phyloP scores from a whole-genome alignment of 2,113 vertebrate genomes.

The Coturnix japonica region DNA sequence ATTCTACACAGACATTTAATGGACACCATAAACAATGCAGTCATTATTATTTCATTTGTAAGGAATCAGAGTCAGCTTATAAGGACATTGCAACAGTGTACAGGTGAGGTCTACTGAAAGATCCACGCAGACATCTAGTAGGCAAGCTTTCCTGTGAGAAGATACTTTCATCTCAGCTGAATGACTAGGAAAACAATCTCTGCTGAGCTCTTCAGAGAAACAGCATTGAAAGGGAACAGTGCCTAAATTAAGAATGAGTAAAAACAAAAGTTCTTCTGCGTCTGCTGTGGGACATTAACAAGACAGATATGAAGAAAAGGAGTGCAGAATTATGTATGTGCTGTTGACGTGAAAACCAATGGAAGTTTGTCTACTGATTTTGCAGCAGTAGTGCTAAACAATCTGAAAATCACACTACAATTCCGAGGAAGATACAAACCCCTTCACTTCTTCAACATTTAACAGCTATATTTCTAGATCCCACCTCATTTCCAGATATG shows the following conservation, averaged over 20 bases:
- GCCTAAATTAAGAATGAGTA: not conserved
- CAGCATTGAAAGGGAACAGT: not conserved
- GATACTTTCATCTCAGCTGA: constrained; percentile 29
- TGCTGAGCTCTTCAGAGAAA: not conserved
- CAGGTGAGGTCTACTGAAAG: not conserved
- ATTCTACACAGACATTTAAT: not conserved
- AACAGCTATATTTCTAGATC: not conserved
- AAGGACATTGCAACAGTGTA: not conserved
- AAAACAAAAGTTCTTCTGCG: not conserved
- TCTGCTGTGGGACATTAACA: not conserved
- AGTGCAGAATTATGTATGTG: not conserved
- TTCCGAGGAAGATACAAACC: not conserved
- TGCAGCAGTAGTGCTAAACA: not conserved
- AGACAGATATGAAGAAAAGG: not conserved
- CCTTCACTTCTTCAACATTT: not conserved
- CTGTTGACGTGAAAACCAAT: not conserved
- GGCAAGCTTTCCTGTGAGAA: not conserved
- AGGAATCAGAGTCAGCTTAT: not conserved
- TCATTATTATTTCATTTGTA: not conserved
- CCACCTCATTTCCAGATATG: not conserved
- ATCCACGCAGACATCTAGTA: not conserved
- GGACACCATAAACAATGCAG: not conserved
- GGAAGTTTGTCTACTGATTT: not conserved
- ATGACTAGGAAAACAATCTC: constrained; percentile 17
- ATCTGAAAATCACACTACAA: not conserved